Conservation (phyloP, 2,888 invertebrate genomes). For the Diplolepis rosae region DNA sequence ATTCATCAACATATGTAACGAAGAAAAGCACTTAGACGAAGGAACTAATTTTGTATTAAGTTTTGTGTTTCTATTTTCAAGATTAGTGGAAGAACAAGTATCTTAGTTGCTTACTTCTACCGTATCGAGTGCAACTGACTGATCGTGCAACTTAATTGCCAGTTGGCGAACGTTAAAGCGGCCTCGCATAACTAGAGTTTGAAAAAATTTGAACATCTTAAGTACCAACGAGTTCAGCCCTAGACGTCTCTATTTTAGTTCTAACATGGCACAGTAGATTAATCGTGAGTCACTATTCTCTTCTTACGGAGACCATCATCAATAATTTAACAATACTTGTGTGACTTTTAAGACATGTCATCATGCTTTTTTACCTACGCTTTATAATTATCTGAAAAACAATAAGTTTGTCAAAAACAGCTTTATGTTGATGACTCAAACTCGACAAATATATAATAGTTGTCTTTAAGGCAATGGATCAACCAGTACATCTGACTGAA, state of each 20-base stretch:
- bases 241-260: background rate
- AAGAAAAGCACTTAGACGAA: background rate
- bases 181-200: slow-evolving; percentile 38
- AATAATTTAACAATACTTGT: background rate
- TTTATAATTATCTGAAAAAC: background rate
- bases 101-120: background rate
- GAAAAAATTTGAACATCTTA: slow-evolving; percentile 30
- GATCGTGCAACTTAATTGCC: slow-evolving; percentile 46
- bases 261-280: background rate
- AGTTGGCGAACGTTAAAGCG: slow-evolving; percentile 43
- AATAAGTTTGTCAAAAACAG: background rate
- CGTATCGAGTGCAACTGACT: background rate
- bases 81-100: background rate
- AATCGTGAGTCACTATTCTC: slow-evolving; percentile 4
- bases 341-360: background rate
- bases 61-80: background rate
- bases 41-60: background rate
- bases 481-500: too few relatives aligned
- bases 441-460: too few relatives aligned
- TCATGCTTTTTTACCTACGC: background rate
- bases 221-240: background rate
- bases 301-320: background rate
- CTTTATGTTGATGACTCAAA: background rate
- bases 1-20: background rate
- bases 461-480: too few relatives aligned